Percentiles rank a stretch among this genome's conserved stretches.
Evolutionary conservation across 2,888 invertebrate species (phyloP).

Genomic region (Gastrophysa polygoni): DNA sequence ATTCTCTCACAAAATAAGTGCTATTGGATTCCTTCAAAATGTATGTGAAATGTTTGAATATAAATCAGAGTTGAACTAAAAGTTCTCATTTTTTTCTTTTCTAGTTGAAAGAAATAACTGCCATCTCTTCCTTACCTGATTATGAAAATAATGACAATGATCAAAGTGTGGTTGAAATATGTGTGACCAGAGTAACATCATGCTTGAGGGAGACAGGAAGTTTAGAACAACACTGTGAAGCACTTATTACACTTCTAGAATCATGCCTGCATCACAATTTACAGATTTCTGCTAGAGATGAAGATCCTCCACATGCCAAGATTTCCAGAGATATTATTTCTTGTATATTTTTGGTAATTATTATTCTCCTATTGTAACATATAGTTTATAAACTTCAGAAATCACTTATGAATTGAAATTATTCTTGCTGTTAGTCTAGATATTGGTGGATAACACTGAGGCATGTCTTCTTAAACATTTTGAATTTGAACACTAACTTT

Average conservation of each 20-base stretch:
- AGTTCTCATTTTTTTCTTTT: not conserved
- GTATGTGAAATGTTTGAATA: too few relatives aligned
- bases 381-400: not conserved
- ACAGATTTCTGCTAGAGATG: constrained; percentile 76
- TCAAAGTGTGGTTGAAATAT: constrained; percentile 94
- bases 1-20: too few relatives aligned
- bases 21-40: too few relatives aligned
- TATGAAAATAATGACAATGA: constrained; percentile 88
- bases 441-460: too few relatives aligned
- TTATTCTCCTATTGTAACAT: not conserved
- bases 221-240: constrained; percentile 83
- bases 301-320: constrained; percentile 95
- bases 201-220: constrained; percentile 89
- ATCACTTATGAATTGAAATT: too few relatives aligned
- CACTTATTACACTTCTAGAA: constrained; percentile 83
- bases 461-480: too few relatives aligned
- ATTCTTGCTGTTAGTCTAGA: too few relatives aligned
- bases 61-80: too few relatives aligned
- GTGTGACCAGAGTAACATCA: constrained; percentile 87
- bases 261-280: constrained; percentile 89
- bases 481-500: too few relatives aligned
- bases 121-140: constrained; percentile 81
- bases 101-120: constrained; percentile 74
- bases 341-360: constrained; percentile 86
- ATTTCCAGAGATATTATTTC: constrained; percentile 95